Evolutionary conservation across 2,888 invertebrate genomes (phyloP), one percentile per base, ranked within the genome.

Genomic region (Melipona beecheii): DNA sequence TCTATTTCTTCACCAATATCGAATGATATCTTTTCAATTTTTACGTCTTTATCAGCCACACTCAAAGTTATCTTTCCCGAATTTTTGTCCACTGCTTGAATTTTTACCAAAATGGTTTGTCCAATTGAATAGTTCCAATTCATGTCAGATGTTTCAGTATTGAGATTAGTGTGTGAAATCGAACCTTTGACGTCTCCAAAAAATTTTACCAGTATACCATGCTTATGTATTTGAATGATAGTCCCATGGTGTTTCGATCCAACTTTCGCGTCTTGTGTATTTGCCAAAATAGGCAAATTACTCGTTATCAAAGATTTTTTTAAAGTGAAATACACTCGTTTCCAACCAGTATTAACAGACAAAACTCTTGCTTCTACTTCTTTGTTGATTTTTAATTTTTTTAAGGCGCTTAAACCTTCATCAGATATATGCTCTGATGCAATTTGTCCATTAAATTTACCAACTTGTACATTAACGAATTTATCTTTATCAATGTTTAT

Each of bases 241-340:
- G 96, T 95, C 0, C 96, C 97, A 4, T 95, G 95, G 91, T 96
- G 96, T 0, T 94, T 92, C 43, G 95, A 93, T 58, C 96, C 96
- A 2, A 95, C 84, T 60, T 94, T 92, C 0, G 96, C 96, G 15
- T 96, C 93, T 0, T 95, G 92, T 69, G 96, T 95, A 2, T 95
- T 94, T 1, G 91, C 93, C 9, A 97, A 93, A 54, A 96, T 93
- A 24, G 95, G 95, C 2, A 95, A 91, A 0, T 95, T 95, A 0
- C 95, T 95, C 0, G 95, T 93, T 81, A 97, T 93, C 17, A 97
- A 95, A 4, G 96, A 96, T 4, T 95, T 95, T 89, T 97, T 97
- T 90, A 97, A 94, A 0, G 97, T 97, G 31, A 97, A 95, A 73
- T 96, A 93, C 2, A 96, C 93, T 5, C 95, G 94, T 43, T 95